These are phyloP conservation scores for Pelosia muscerda DNA, from an alignment of 2,888 invertebrate genomes.

Conservation along the genomic window DNA sequence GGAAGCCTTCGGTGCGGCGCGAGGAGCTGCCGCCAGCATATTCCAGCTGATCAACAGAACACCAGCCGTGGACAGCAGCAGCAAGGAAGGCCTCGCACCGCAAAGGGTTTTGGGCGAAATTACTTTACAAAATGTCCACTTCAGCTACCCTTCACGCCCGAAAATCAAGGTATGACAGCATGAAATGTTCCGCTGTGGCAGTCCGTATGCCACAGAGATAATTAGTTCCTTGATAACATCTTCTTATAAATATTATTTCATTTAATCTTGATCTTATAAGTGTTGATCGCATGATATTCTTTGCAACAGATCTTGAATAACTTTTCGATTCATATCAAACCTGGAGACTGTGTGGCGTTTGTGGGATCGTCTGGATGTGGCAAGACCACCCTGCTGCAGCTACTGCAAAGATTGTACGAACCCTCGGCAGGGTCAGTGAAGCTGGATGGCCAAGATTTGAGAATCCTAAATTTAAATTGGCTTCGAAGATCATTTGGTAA, in stretches of 20 bases:
- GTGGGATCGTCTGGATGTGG: conserved; percentile 93
- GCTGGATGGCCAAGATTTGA: conserved; percentile 89
- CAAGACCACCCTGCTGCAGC: conserved; percentile 92
- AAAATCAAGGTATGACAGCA: conserved; percentile 85
- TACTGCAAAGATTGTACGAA: conserved; percentile 92
- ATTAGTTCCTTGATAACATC: neutral
- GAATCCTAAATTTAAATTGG: conserved; percentile 91
- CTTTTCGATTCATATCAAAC: conserved; percentile 87
- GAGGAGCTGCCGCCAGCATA: conserved; percentile 91
- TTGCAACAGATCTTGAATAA: conserved; percentile 88
- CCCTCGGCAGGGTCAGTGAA: conserved; percentile 86
- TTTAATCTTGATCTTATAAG: neutral
- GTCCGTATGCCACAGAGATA: neutral
- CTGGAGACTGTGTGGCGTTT: conserved; percentile 91
- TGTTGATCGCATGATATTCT: neutral
- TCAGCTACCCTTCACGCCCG: conserved; percentile 92
- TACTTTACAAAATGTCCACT: conserved; percentile 89
- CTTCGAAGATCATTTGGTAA: conserved; percentile 90
- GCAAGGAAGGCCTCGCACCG: conserved; percentile 87
- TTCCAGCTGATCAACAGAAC: conserved; percentile 90
- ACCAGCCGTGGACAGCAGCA: conserved; percentile 90
- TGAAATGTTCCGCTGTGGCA: neutral
- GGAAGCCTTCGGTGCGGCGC: conserved; percentile 90
- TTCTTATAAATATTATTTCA: neutral
- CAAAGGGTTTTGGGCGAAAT: conserved; percentile 88